phyloP scores from a whole-genome alignment of 2,113 vertebrate genomes.

The Paedocypris sp. region DNA sequence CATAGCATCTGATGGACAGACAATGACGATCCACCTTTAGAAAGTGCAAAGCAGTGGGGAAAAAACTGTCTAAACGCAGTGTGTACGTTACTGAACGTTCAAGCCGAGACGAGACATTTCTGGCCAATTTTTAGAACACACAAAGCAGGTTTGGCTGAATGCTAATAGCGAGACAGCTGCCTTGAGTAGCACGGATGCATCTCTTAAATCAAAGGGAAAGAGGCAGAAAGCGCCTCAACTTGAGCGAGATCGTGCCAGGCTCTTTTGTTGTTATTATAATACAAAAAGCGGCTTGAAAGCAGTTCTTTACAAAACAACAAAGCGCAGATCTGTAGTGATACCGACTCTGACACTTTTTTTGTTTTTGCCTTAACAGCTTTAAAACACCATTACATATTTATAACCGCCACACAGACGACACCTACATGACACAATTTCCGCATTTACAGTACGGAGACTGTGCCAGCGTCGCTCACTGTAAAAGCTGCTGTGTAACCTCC shows the following conservation, averaged over 20 bases:
- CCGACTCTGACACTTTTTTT: slow-evolving; percentile 46
- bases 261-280: slow-evolving; percentile 39
- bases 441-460: slow-evolving; percentile 45
- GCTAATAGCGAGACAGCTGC: slow-evolving; percentile 5
- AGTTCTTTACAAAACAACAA: slow-evolving; percentile 39
- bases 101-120: slow-evolving; percentile 31
- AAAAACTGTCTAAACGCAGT: too few relatives aligned
- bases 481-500: slow-evolving; percentile 52
- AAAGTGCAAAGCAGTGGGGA: too few relatives aligned
- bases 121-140: slow-evolving; percentile 29
- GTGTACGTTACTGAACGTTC: slow-evolving; percentile 29
- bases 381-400: slow-evolving; percentile 69
- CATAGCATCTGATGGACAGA: too few relatives aligned
- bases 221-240: slow-evolving; percentile 24
- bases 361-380: slow-evolving; percentile 42
- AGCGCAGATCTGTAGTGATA: slow-evolving; percentile 38
- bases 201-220: slow-evolving; percentile 27
- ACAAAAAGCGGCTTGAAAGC: slow-evolving; percentile 47
- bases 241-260: slow-evolving; percentile 14
- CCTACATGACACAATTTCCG: slow-evolving; percentile 46
- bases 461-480: slow-evolving; percentile 46
- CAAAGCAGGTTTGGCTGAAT: slow-evolving; percentile 23
- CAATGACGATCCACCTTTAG: too few relatives aligned
- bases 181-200: slow-evolving; percentile 26
- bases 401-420: slow-evolving; percentile 57